These are phyloP conservation scores for Pseudochirops cupreus DNA, from an alignment of 2,797 vertebrate species.

Conservation along the genomic window DNA sequence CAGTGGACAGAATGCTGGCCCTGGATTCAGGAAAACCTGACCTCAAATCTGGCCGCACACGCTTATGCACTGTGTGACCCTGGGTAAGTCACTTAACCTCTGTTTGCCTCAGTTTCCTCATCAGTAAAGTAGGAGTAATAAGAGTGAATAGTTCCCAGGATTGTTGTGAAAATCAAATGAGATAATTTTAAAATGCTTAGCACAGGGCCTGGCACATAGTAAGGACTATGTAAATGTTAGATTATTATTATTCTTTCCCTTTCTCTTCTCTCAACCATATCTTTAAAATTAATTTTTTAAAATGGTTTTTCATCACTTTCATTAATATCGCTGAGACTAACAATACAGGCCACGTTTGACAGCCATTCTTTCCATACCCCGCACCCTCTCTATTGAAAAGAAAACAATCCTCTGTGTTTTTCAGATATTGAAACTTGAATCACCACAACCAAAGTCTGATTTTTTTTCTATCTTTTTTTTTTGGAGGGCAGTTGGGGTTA, in stretches of 20 bases:
- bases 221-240: background rate
- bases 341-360: background rate
- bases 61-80: background rate
- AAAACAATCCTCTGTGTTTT: background rate
- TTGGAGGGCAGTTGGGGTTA: no score
- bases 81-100: background rate
- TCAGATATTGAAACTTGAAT: constrained; percentile 34
- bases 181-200: background rate
- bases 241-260: background rate
- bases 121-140: background rate
- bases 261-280: constrained; percentile 14
- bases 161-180: background rate
- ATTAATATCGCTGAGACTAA: background rate
- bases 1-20: background rate
- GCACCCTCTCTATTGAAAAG: background rate
- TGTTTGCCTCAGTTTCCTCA: background rate
- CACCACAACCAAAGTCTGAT: background rate
- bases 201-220: background rate
- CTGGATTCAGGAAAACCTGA: background rate
- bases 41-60: no score
- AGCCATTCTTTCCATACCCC: background rate
- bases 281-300: background rate
- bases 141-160: background rate
- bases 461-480: no score
- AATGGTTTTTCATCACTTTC: background rate